A percentile compares a stretch with the other conserved stretches of the same genome.
Evolutionary conservation across 2,888 invertebrate genomes (phyloP).

Genomic region (Clanis bilineata): DNA sequence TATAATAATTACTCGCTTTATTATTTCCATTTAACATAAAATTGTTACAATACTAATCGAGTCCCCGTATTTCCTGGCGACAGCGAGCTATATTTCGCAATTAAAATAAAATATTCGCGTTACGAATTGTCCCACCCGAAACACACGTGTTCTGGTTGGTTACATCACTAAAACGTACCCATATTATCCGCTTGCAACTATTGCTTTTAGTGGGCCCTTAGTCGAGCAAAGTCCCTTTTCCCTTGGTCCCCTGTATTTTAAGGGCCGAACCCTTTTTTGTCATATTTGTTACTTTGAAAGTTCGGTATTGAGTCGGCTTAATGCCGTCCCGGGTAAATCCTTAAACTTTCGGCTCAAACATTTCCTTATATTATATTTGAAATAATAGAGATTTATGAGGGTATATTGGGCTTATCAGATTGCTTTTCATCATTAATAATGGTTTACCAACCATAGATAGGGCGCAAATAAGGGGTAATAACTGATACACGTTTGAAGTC

Average conservation of each 20-base stretch:
- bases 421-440: background rate
- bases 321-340: constrained; percentile 10
- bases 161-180: constrained; percentile 10
- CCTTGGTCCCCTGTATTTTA: constrained; percentile 27
- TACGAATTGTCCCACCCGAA: too few relatives aligned
- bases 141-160: too few relatives aligned
- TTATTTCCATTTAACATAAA: too few relatives aligned
- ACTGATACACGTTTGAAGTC: background rate
- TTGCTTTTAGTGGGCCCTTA: constrained; percentile 28
- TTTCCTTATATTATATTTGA: constrained; percentile 9
- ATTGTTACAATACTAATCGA: too few relatives aligned
- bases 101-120: background rate
- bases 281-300: constrained; percentile 18
- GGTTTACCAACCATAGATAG: background rate
- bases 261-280: constrained; percentile 35
- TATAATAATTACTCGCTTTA: too few relatives aligned
- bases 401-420: background rate
- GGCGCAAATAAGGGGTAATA: background rate
- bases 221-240: constrained; percentile 28
- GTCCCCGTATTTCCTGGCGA: too few relatives aligned
- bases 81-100: too few relatives aligned
- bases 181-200: constrained; percentile 27
- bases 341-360: constrained; percentile 17
- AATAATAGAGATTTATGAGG: constrained; percentile 1
- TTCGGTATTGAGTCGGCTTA: constrained; percentile 6